Evolutionary conservation across 1,140 invertebrate genomes (phyloP), one percentile per base, ranked within the genome.

Genomic region (Oncopeltus fasciatus): DNA sequence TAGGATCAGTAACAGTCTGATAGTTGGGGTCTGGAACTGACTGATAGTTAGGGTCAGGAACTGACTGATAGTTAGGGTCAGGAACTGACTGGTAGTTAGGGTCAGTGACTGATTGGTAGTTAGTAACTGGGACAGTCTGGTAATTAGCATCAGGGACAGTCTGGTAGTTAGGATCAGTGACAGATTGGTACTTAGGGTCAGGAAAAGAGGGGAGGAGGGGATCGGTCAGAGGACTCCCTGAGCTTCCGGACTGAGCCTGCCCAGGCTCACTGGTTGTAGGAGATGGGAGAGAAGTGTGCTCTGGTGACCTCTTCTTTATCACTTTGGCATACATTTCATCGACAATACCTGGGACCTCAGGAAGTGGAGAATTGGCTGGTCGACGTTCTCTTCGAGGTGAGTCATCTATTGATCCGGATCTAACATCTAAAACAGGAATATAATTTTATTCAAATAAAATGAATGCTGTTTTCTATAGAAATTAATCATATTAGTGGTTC

Each of bases 261-360:
- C 9, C n/a, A 49, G 21, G n/a, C 18, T n/a, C n/a, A 26, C 78
- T 77, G 70, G 47, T 2, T 9, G 12, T 11, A 4, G 11, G n/a
- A 4, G n/a, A 9, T 21, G 18, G n/a, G 9, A 24, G 18, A 9
- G 47, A 21, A 21, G 47, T 49, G 21, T 49, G 47, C 47, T 49
- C 47, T 1, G 47, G 47, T 2, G 47, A 49, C 24, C 18, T 4
- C 26, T 82, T 83, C 68, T 87, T 86, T 68, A 83, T 80, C 0
- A 90, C 88, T 76, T 91, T 92, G 0, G 88, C 88, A 70, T 91
- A 91, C 84, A 91, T 88, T 67, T 90, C 88, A 69, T 92, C 89
- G 14, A 44, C 88, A 1, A 67, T 85, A 85, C 60, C 83, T 26
- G 43, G 59, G 1, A 44, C 24, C 8, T 86, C 85, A 12, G 87